Conservation (phyloP, 2,797 vertebrate species). For the Pantherophis alleghaniensis region DNA sequence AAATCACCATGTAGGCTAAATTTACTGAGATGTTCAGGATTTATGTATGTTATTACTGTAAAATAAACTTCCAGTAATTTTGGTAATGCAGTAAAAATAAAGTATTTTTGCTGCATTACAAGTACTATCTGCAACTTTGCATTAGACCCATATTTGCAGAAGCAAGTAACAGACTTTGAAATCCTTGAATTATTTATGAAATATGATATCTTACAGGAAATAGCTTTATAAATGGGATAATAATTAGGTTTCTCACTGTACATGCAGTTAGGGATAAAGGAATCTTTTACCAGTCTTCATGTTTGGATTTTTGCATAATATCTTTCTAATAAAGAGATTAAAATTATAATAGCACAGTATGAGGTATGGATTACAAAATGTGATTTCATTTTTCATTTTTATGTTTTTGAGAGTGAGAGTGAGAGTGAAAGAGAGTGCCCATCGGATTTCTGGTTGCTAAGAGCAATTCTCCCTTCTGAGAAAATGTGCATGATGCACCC, state of each 20-base stretch:
- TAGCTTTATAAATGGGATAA: neutral
- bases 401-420: no score
- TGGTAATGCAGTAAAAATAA: neutral
- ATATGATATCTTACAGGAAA: neutral
- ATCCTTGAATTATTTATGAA: conserved; percentile 2
- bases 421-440: neutral
- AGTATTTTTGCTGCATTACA: neutral
- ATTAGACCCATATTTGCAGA: neutral
- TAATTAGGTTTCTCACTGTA: neutral
- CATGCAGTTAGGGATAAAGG: neutral
- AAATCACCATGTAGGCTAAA: conserved; percentile 1
- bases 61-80: neutral
- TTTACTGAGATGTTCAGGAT: neutral
- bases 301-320: neutral
- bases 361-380: neutral
- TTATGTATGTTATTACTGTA: neutral
- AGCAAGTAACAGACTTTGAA: conserved; percentile 2
- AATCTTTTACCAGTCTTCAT: neutral
- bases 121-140: neutral
- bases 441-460: neutral
- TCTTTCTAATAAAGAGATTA: neutral
- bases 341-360: neutral
- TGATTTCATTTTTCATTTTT: neutral
- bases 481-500: neutral
- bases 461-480: neutral